phyloP scores from a whole-genome alignment of 2,888 invertebrate species.

The Rhagophthalmus giganteus region DNA sequence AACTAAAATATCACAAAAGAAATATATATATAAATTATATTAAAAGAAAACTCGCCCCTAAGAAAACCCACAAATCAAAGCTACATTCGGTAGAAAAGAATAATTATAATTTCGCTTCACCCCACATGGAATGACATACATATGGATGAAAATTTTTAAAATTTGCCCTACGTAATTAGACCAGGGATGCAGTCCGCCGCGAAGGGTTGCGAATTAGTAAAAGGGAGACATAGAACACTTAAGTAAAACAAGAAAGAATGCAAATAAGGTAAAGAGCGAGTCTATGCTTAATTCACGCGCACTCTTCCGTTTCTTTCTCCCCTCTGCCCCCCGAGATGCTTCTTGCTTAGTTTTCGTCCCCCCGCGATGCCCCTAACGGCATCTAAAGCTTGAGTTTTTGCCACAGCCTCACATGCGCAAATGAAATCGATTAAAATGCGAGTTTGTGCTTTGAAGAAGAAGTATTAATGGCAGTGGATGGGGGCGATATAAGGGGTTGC shows the following conservation, averaged over 20 bases:
- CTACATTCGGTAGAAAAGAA: conserved; percentile 40
- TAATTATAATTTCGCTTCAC: conserved; percentile 47
- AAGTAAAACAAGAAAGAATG: conserved; percentile 49
- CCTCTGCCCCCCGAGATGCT: conserved; percentile 39
- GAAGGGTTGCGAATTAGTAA: conserved; percentile 24
- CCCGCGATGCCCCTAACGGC: conserved; percentile 47
- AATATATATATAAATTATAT: conserved; percentile 31
- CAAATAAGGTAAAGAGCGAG: conserved; percentile 55
- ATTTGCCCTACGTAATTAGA: conserved; percentile 22
- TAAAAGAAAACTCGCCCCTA: conserved; percentile 23
- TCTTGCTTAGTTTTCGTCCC: conserved; percentile 47
- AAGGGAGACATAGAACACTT: conserved; percentile 35
- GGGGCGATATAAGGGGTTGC: conserved; percentile 42
- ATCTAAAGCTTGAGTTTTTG: conserved; percentile 56
- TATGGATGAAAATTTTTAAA: conserved; percentile 24
- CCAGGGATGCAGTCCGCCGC: conserved; percentile 13
- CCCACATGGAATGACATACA: conserved; percentile 37
- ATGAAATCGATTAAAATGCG: conserved; percentile 72
- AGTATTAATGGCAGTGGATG: conserved; percentile 56
- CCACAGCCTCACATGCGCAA: conserved; percentile 67
- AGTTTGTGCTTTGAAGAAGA: conserved; percentile 63
- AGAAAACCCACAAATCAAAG: conserved; percentile 37
- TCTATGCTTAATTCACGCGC: conserved; percentile 57
- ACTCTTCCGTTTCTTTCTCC: conserved; percentile 57
- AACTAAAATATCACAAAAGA: too few relatives aligned